Evolutionary conservation across 2,113 vertebrate genomes (phyloP).

Genomic region (Tenrec ecaudatus): DNA sequence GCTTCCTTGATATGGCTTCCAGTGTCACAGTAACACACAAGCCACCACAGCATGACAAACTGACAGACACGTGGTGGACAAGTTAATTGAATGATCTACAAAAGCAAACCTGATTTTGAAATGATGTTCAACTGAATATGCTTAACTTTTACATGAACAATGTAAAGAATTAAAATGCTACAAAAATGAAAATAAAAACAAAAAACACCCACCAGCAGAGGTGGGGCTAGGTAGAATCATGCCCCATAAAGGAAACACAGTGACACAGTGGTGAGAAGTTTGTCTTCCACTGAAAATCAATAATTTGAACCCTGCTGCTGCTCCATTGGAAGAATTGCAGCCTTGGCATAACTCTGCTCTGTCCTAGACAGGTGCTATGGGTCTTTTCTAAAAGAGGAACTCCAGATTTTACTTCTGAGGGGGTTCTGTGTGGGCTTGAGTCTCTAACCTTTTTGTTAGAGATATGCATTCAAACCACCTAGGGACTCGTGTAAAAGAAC

Average conservation of each 20-base stretch:
- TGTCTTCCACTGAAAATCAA: background rate
- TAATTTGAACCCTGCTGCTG: background rate
- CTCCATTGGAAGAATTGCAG: background rate
- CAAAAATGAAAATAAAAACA: background rate
- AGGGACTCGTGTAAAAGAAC: background rate
- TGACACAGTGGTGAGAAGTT: background rate
- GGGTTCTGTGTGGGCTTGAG: background rate
- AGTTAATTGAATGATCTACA: background rate
- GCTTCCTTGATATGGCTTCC: no score
- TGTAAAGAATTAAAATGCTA: constrained; percentile 1
- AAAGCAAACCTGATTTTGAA: constrained; percentile 16
- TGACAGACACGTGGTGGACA: background rate
- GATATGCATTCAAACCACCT: background rate
- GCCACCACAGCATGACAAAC: no score
- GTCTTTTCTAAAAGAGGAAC: background rate
- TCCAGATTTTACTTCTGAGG: background rate
- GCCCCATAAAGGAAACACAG: background rate
- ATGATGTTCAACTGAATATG: background rate
- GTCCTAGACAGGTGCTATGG: background rate
- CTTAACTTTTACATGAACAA: constrained; percentile 8
- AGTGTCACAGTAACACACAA: no score
- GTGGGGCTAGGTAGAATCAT: background rate
- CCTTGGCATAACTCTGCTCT: background rate
- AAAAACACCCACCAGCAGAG: background rate
- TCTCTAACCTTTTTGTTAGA: background rate